These are phyloP conservation scores for Nannospalax galili DNA, from an alignment of 2,113 vertebrate genomes.

Conservation along the genomic window DNA sequence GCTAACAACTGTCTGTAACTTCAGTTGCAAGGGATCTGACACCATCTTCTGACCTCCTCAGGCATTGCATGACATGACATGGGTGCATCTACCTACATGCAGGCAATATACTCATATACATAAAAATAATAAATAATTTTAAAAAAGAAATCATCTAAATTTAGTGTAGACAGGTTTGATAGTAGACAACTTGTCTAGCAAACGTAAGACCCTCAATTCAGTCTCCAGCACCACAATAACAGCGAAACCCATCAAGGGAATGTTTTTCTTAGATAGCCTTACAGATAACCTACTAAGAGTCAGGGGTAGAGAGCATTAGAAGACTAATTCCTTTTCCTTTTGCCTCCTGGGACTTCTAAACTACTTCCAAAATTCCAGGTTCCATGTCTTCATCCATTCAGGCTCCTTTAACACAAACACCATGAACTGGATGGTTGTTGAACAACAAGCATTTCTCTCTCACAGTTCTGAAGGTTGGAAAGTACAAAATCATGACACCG, in stretches of 20 bases:
- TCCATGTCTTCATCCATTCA: not conserved
- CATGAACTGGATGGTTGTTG: not conserved
- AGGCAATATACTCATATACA: too few species aligned
- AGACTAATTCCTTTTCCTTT: not conserved
- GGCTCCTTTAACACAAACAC: not conserved
- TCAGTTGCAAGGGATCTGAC: too few species aligned
- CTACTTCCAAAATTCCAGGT: not conserved
- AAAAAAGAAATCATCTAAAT: too few species aligned
- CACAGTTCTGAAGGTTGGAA: not conserved
- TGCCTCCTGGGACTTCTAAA: not conserved
- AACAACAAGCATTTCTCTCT: not conserved
- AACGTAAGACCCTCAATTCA: not conserved
- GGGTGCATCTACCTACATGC: too few species aligned
- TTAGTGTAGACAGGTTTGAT: not conserved
- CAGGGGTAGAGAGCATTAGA: not conserved
- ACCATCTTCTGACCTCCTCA: too few species aligned
- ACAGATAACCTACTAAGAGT: not conserved
- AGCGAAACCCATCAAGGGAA: not conserved
- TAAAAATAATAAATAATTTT: too few species aligned
- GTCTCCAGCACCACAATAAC: not conserved
- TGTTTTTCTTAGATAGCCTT: not conserved
- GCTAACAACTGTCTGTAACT: too few species aligned
- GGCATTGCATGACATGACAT: too few species aligned
- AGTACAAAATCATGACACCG: not conserved
- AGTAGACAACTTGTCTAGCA: not conserved